Evolutionary conservation across 2,113 vertebrate genomes (phyloP).

Genomic region (Eurystomus gularis): DNA sequence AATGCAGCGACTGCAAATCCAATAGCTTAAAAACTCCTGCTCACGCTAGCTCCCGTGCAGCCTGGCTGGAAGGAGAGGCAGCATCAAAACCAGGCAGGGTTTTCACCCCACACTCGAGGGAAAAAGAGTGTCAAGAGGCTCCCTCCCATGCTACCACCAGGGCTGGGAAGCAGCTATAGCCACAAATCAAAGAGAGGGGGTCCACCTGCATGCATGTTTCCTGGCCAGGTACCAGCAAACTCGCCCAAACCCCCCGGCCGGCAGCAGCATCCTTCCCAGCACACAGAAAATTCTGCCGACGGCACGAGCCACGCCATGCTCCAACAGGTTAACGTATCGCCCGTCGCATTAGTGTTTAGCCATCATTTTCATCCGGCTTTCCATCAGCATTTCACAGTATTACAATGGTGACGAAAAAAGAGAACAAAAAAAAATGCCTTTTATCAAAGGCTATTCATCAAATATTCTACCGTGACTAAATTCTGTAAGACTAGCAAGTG

Average conservation of each 20-base stretch:
- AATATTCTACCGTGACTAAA: slow-evolving; percentile 31
- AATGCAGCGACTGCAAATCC: slow-evolving; percentile 51
- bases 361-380: background rate
- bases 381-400: slow-evolving; percentile 38
- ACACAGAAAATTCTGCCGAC: background rate
- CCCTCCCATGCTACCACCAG: background rate
- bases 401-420: slow-evolving; percentile 2
- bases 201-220: background rate
- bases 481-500: slow-evolving; percentile 20
- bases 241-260: background rate
- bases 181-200: background rate
- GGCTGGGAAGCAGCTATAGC: background rate
- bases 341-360: background rate
- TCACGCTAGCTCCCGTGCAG: background rate
- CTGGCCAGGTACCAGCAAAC: background rate
- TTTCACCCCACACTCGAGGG: background rate
- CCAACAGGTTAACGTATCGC: background rate
- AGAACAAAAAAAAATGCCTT: background rate
- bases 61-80: background rate
- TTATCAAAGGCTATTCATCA: slow-evolving; percentile 39
- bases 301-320: background rate
- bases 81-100: background rate
- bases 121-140: background rate
- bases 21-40: slow-evolving; percentile 9
- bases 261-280: background rate